phyloP scores from a whole-genome alignment of 2,113 vertebrate genomes.

The Gadus macrocephalus region DNA sequence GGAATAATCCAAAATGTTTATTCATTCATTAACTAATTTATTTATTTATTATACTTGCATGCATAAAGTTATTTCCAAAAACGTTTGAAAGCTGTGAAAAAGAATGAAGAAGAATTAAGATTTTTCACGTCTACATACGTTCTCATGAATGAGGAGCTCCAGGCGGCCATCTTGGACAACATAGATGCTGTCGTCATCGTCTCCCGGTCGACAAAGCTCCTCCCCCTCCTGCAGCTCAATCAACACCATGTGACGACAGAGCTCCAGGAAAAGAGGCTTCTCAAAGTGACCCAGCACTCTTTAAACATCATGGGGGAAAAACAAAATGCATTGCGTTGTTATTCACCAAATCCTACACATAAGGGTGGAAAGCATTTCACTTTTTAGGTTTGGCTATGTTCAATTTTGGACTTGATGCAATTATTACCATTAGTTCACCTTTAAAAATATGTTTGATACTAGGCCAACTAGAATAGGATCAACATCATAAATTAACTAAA shows the following conservation, averaged over 20 bases:
- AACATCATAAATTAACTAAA: too few species aligned
- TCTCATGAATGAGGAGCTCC: conserved; percentile 87
- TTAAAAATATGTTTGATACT: too few species aligned
- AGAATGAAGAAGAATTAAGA: not conserved
- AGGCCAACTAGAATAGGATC: too few species aligned
- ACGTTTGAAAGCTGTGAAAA: too few species aligned
- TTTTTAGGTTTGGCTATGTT: not conserved
- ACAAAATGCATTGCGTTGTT: not conserved
- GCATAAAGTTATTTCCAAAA: too few species aligned
- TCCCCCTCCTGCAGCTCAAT: conserved; percentile 91
- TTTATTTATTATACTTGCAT: too few species aligned
- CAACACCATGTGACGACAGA: conserved; percentile 96
- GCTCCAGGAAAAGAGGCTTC: conserved; percentile 93
- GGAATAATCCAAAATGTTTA: too few species aligned
- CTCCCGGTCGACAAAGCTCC: conserved; percentile 84
- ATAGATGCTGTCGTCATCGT: conserved; percentile 90
- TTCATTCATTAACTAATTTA: too few species aligned
- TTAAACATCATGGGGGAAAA: not conserved
- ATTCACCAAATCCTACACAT: not conserved
- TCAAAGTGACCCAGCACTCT: conserved; percentile 98
- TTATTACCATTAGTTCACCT: too few species aligned
- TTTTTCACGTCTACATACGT: conserved; percentile 63
- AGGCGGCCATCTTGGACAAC: conserved; percentile 92
- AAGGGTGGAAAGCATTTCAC: not conserved
- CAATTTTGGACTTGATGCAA: too few species aligned